Conservation (phyloP, 2,888 invertebrate genomes). For the Lasioglossum lativentre region DNA sequence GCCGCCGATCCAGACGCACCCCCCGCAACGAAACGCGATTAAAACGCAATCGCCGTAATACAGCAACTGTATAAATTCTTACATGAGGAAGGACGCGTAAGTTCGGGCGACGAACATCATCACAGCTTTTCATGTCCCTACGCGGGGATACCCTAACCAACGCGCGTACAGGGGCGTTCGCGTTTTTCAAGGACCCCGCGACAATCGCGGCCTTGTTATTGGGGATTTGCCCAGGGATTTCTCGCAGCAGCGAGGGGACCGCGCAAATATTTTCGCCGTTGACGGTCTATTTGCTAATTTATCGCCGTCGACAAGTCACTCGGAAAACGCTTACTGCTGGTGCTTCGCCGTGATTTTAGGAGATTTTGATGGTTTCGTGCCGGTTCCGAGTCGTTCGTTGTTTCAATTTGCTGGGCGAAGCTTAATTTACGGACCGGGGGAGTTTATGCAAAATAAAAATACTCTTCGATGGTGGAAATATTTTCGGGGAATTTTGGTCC, state of each 20-base stretch:
- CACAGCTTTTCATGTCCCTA: background rate
- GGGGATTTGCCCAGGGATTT: conserved; percentile 24
- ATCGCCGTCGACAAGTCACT: background rate
- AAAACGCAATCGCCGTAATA: background rate
- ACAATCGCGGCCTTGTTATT: conserved; percentile 3
- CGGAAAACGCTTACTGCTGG: background rate
- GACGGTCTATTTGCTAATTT: background rate
- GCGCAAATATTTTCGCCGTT: background rate
- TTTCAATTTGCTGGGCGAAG: background rate
- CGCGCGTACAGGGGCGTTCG: background rate
- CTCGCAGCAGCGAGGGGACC: background rate
- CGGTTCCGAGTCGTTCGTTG: background rate
- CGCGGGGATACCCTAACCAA: background rate
- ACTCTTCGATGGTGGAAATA: too few species aligned
- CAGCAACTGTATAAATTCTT: background rate
- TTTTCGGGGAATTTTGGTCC: too few species aligned
- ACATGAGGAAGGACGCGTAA: background rate
- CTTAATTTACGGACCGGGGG: background rate
- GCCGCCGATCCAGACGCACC: background rate
- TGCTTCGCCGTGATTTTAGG: background rate
- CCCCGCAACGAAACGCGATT: background rate
- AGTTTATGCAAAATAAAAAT: background rate
- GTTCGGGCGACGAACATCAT: background rate
- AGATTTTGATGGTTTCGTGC: background rate
- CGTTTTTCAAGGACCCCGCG: background rate